Base-by-base conservation (phyloP, 1,140 invertebrate genomes). In the Dendroctonus ponderosae region DNA sequence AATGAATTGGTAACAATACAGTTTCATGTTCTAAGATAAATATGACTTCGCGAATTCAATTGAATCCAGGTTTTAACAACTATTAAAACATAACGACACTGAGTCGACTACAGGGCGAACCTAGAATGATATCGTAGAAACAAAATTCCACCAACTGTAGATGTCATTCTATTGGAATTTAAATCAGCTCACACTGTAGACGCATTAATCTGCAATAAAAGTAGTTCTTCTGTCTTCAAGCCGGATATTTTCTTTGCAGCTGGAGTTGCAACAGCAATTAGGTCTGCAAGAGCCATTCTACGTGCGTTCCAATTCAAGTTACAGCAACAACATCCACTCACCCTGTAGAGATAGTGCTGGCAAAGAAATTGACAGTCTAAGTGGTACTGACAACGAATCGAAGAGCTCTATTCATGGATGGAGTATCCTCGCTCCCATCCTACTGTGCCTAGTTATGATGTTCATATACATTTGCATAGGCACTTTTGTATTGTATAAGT, bases 391-490 rank as follows among this genome's bases (percentile, higher is more conserved):
- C 46, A 85, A 86, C 56, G 88, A 90, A 71, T 89, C 88, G 5
- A 88, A 87, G 72, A 81, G 85, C n/a, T 90, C 88, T 8, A 83
- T 90, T 71, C 85, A 87, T 57, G 88, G 87, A 54, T 84, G 89
- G 48, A 89, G 87, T 50, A 91, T 92, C 70, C 77, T 91, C 60
- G 90, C 89, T 6, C 90, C 90, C 7, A 86, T 92, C 40, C 81
- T 87, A 48, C 84, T 92, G 37, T 93, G 91, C 75, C 81, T 93
- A 5, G 84, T 84, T 6, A 87, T 90, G 69, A 91, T 95, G 83
- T 85, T 92, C 58, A 87, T 87, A 67, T 96, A 95, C 74, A 92
- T 95, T 48, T 84, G 90, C 60, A 85, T 91, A 54, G 97, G 97
- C 0, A 93, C 95, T 2, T 86, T 95, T 43, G 85, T 95, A 7